These are phyloP conservation scores for Corvus cornix DNA, from an alignment of 2,113 vertebrate species.

Conservation along the genomic window DNA sequence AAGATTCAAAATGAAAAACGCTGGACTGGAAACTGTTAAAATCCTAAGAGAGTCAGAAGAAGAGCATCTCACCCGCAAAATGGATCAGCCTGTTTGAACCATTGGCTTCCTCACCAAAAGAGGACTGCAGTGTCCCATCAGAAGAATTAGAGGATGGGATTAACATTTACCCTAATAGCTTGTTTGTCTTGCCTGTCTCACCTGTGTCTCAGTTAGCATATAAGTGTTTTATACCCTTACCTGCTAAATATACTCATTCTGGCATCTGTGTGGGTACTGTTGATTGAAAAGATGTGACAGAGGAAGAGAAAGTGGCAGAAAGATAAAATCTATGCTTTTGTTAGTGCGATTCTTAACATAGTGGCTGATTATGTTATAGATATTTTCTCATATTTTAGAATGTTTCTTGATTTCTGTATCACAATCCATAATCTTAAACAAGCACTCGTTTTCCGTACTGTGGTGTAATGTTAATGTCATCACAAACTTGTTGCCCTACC, in stretches of 20 bases:
- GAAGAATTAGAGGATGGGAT: neutral
- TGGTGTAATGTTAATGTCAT: neutral
- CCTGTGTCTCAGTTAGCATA: neutral
- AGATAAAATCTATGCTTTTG: neutral
- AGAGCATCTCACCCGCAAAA: neutral
- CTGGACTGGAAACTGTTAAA: neutral
- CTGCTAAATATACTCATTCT: neutral
- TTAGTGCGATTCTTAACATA: neutral
- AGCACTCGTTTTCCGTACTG: neutral
- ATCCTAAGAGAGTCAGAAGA: neutral
- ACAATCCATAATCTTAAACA: neutral
- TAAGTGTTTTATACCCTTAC: neutral
- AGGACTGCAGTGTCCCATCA: fast-evolving
- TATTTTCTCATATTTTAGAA: neutral
- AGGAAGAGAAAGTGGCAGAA: neutral
- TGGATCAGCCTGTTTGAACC: neutral
- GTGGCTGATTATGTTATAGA: neutral
- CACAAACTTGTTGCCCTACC: neutral
- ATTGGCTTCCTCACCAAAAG: neutral
- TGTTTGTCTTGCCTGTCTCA: neutral
- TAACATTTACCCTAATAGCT: neutral
- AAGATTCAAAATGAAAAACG: neutral
- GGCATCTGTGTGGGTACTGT: neutral
- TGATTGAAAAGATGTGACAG: neutral
- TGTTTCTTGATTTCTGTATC: neutral